Evolutionary conservation across 1,140 invertebrate genomes (phyloP).

Genomic region (Archegozetes longisetosus): DNA sequence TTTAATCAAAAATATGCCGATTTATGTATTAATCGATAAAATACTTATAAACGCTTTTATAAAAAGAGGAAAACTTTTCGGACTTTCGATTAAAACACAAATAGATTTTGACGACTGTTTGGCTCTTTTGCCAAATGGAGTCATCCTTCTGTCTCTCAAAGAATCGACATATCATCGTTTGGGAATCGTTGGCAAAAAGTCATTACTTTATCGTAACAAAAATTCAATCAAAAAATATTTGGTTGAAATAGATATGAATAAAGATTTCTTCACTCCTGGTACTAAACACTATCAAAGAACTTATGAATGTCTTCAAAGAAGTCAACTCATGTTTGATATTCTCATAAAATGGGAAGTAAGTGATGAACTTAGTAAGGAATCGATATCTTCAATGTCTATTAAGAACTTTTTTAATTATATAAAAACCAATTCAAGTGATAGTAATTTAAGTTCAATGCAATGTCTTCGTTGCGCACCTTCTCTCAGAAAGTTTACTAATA

Average conservation of each 20-base stretch:
- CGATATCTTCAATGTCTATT: slow-evolving; percentile 10
- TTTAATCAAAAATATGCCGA: slow-evolving; percentile 17
- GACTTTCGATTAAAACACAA: slow-evolving; percentile 9
- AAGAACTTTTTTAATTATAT: slow-evolving; percentile 9
- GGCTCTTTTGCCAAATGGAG: neutral
- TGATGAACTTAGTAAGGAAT: neutral
- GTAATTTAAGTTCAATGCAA: neutral
- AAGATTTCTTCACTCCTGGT: neutral
- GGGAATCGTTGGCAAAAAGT: slow-evolving; percentile 4
- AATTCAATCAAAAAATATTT: slow-evolving; percentile 5
- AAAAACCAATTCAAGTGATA: slow-evolving; percentile 3
- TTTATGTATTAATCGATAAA: slow-evolving; percentile 9
- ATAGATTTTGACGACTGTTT: slow-evolving; percentile 10
- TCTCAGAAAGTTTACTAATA: neutral
- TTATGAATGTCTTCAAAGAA: slow-evolving; percentile 4
- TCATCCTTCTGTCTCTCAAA: slow-evolving; percentile 1
- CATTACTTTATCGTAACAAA: slow-evolving; percentile 7
- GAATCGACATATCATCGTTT: slow-evolving; percentile 6
- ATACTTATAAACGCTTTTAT: neutral
- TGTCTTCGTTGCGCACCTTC: neutral
- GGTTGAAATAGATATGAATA: slow-evolving; percentile 8
- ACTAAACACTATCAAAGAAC: slow-evolving; percentile 10
- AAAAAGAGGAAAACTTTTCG: slow-evolving; percentile 4
- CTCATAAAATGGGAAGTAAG: slow-evolving; percentile 8
- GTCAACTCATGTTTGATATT: slow-evolving; percentile 1